Evolutionary conservation across 2,888 invertebrate species (phyloP).

Genomic region (Anorthoa munda): DNA sequence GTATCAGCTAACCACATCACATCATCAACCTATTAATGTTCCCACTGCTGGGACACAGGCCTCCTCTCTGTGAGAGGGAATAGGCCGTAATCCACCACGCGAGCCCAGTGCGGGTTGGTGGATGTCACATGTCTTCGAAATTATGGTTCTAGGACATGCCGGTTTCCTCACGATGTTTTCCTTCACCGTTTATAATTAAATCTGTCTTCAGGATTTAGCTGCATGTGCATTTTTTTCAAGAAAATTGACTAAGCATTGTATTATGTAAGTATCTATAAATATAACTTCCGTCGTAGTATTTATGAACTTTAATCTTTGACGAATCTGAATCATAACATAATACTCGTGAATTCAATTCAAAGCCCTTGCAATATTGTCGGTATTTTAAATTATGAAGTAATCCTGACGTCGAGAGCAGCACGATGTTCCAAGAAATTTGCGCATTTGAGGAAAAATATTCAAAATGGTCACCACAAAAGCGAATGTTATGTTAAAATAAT

Average conservation of each 20-base stretch:
- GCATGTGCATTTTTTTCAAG: constrained; percentile 14
- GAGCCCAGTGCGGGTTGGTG: too few species aligned
- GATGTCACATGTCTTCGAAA: too few species aligned
- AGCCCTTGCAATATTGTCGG: too few species aligned
- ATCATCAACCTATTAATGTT: too few species aligned
- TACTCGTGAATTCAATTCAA: constrained; percentile 1
- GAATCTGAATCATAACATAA: constrained; percentile 38
- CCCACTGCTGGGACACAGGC: too few species aligned
- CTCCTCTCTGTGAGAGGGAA: too few species aligned
- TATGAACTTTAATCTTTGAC: constrained; percentile 39
- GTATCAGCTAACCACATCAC: too few species aligned
- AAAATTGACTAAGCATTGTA: constrained; percentile 21
- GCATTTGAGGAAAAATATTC: constrained; percentile 48
- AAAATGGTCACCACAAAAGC: neutral
- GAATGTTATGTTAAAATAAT: neutral
- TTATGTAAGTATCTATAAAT: constrained; percentile 31
- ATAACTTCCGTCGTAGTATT: constrained; percentile 17
- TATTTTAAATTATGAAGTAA: constrained; percentile 24
- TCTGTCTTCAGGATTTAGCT: neutral
- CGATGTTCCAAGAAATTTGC: constrained; percentile 47
- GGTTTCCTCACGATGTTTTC: too few species aligned
- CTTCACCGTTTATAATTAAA: neutral
- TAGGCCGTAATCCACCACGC: too few species aligned
- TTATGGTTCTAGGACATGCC: too few species aligned
- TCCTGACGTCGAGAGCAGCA: neutral